Conservation (phyloP, 2,888 invertebrate genomes). For the Holacanthella duospinosa region DNA sequence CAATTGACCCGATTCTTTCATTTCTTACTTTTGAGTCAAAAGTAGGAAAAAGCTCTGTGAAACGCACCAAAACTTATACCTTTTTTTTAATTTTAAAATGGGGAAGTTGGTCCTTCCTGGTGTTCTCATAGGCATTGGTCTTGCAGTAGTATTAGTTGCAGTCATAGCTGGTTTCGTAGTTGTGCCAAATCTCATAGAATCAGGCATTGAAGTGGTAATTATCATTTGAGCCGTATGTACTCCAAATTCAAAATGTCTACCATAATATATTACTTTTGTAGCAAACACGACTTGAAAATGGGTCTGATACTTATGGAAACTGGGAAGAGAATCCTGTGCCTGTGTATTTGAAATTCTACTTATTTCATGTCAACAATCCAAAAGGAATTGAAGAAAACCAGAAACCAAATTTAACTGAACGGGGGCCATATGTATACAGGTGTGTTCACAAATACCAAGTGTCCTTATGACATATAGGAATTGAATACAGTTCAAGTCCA, state of each 20-base stretch:
- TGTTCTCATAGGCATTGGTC: neutral
- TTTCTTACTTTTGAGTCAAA: too few relatives aligned
- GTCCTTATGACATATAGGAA: too few relatives aligned
- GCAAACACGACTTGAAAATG: neutral
- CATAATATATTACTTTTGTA: too few relatives aligned
- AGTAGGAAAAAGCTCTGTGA: too few relatives aligned
- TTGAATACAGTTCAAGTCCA: neutral
- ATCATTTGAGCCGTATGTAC: neutral
- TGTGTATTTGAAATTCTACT: neutral
- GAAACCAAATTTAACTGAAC: neutral
- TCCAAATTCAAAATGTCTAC: neutral
- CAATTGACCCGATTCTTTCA: too few relatives aligned
- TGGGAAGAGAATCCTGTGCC: neutral
- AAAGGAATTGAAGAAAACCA: neutral
- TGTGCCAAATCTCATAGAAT: neutral
- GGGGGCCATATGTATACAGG: conserved; percentile 1
- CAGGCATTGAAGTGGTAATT: neutral
- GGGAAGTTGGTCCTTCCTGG: neutral
- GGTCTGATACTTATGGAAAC: neutral
- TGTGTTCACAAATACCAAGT: too few relatives aligned
- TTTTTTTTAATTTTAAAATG: too few relatives aligned
- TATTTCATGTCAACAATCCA: neutral
- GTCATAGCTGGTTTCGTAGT: neutral
- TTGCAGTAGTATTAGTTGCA: neutral
- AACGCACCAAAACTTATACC: too few relatives aligned